Evolutionary conservation across 2,888 invertebrate species (phyloP).

Genomic region (Tiliacea aurago): DNA sequence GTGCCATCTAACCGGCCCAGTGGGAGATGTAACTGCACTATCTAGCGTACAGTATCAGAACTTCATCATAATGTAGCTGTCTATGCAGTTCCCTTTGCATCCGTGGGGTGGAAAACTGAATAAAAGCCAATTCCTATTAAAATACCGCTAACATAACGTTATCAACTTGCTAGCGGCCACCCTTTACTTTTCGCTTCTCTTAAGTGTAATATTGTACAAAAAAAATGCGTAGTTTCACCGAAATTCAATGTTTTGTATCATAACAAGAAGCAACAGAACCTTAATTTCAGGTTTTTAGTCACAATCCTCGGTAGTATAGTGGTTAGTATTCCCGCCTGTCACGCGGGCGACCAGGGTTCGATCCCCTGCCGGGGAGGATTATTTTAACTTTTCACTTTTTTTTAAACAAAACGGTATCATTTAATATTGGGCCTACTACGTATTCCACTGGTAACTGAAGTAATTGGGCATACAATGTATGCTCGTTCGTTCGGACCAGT

Average conservation of each 20-base stretch:
- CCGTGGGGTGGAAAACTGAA: neutral
- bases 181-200: neutral
- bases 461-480: neutral
- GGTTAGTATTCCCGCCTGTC: conserved; percentile 91
- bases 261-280: neutral
- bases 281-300: neutral
- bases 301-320: conserved; percentile 81
- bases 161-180: accelerated
- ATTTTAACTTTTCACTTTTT: neutral
- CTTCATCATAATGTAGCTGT: neutral
- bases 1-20: conserved; percentile 12
- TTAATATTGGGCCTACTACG: neutral
- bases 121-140: no score
- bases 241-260: neutral
- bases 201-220: no score
- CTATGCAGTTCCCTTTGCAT: neutral
- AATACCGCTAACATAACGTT: neutral
- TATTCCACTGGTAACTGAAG: neutral
- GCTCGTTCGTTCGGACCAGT: neutral
- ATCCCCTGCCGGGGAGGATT: conserved; percentile 62
- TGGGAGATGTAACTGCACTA: neutral
- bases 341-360: conserved; percentile 84
- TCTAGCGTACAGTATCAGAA: neutral
- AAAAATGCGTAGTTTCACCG: neutral
- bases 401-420: no score